Conservation (phyloP, 2,113 vertebrate genomes). For the Channa maculata region DNA sequence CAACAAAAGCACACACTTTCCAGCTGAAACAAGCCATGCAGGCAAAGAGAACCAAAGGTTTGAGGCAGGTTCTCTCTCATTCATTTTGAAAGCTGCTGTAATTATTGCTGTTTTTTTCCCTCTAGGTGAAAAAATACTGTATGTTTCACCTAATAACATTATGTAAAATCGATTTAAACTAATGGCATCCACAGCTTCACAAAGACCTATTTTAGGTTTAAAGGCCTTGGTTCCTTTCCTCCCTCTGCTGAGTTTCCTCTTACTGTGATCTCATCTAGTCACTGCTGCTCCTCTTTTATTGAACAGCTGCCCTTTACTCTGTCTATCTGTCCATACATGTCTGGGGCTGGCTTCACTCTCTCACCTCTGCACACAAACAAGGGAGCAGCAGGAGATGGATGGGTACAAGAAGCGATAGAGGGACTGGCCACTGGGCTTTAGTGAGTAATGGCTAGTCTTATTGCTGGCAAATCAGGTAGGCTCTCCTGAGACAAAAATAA, state of each 20-base stretch:
- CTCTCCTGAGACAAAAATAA: constrained; percentile 63
- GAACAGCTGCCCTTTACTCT: constrained; percentile 44
- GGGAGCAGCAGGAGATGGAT: constrained; percentile 24
- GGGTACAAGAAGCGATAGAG: constrained; percentile 19
- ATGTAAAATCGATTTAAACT: constrained; percentile 19
- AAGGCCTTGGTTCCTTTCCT: not conserved
- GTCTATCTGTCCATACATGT: constrained; percentile 38
- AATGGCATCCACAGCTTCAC: constrained; percentile 2
- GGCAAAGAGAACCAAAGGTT: constrained; percentile 7
- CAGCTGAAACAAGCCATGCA: constrained; percentile 5
- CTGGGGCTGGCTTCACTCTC: constrained; percentile 19
- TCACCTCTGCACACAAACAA: constrained; percentile 33
- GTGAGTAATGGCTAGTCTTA: constrained; percentile 69
- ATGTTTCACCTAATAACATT: constrained; percentile 10
- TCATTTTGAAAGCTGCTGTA: constrained; percentile 41
- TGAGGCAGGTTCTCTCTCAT: constrained; percentile 33
- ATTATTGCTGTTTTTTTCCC: constrained; percentile 20
- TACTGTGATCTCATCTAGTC: constrained; percentile 40
- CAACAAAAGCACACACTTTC: constrained; percentile 50
- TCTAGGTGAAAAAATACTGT: no score
- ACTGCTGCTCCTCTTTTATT: constrained; percentile 36
- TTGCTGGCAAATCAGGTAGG: constrained; percentile 58
- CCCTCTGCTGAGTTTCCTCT: not conserved
- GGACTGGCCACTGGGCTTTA: constrained; percentile 54
- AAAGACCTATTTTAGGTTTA: not conserved